Evolutionary conservation across 2,888 invertebrate genomes (phyloP).

Genomic region (Sabellastarte sp.): DNA sequence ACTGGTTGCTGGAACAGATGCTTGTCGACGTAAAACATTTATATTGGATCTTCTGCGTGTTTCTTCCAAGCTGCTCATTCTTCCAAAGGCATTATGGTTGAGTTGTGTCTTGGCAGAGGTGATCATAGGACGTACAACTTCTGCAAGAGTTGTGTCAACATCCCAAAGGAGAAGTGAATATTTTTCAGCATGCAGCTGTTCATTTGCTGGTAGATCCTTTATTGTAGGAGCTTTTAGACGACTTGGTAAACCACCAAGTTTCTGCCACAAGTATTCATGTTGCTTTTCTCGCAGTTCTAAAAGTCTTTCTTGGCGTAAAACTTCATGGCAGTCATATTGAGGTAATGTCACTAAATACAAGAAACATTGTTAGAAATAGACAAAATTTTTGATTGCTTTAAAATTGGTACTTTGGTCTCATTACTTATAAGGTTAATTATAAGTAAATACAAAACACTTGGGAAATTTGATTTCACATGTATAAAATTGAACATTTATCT

Average conservation of each 20-base stretch:
- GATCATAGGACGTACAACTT: slow-evolving; percentile 18
- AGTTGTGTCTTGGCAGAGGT: background rate
- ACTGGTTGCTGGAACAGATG: slow-evolving; percentile 12
- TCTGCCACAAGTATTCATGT: slow-evolving; percentile 25
- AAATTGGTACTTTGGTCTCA: too few relatives aligned
- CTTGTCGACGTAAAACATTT: slow-evolving; percentile 17
- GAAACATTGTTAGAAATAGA: too few relatives aligned
- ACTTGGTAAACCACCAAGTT: slow-evolving; percentile 15
- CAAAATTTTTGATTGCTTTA: too few relatives aligned
- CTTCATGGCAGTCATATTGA: slow-evolving; percentile 27
- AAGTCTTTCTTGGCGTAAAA: slow-evolving; percentile 28
- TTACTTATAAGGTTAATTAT: too few relatives aligned
- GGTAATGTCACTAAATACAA: slow-evolving; percentile 29
- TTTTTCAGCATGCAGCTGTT: slow-evolving; percentile 27
- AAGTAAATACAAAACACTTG: too few relatives aligned
- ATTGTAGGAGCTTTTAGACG: slow-evolving; percentile 14
- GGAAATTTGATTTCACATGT: too few relatives aligned
- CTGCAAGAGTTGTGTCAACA: slow-evolving; percentile 21
- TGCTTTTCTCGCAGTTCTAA: slow-evolving; percentile 29
- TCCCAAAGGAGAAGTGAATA: slow-evolving; percentile 26
- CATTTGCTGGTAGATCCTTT: slow-evolving; percentile 27
- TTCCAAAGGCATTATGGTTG: slow-evolving; percentile 3
- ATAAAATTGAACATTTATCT: too few relatives aligned
- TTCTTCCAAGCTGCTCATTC: background rate
- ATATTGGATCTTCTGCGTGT: slow-evolving; percentile 5